These are phyloP conservation scores for Drosophila colorata DNA, from an alignment of 2,888 invertebrate genomes.

Conservation along the genomic window DNA sequence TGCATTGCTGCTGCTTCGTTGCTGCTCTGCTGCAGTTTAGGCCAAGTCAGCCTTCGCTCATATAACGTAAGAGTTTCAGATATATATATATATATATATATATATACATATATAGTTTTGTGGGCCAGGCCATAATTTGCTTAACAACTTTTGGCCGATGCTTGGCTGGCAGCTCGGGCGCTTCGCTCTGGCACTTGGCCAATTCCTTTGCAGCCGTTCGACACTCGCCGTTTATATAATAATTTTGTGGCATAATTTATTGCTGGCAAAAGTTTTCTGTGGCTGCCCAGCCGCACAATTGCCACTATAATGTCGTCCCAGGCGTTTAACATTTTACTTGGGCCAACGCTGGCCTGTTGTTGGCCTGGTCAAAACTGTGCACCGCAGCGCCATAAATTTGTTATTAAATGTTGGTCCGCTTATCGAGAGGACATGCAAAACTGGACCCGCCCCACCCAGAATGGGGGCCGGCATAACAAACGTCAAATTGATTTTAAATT, in stretches of 20 bases:
- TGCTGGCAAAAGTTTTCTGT: constrained; percentile 73
- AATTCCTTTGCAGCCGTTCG: constrained; percentile 67
- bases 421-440: constrained; percentile 64
- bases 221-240: constrained; percentile 75
- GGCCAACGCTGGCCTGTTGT: constrained; percentile 44
- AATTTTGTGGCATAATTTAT: constrained; percentile 78
- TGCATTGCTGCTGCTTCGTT: constrained; percentile 37
- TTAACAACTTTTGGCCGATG: constrained; percentile 76
- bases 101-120: constrained; percentile 20
- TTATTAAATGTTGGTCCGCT: constrained; percentile 59
- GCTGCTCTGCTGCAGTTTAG: constrained; percentile 18
- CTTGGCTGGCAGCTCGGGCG: constrained; percentile 32
- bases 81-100: constrained; percentile 1
- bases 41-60: constrained; percentile 10
- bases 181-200: constrained; percentile 59
- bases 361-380: constrained; percentile 69
- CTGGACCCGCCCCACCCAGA: constrained; percentile 46
- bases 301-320: constrained; percentile 67
- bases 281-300: constrained; percentile 73
- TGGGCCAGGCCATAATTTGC: constrained; percentile 74
- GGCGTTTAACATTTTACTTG: constrained; percentile 69
- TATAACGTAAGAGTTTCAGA: constrained; percentile 19
- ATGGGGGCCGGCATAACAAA: constrained; percentile 34
- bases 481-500: constrained; percentile 80
- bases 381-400: constrained; percentile 69